These are phyloP conservation scores for Tachyglossus aculeatus DNA, from an alignment of 2,797 vertebrate species.

Conservation along the genomic window DNA sequence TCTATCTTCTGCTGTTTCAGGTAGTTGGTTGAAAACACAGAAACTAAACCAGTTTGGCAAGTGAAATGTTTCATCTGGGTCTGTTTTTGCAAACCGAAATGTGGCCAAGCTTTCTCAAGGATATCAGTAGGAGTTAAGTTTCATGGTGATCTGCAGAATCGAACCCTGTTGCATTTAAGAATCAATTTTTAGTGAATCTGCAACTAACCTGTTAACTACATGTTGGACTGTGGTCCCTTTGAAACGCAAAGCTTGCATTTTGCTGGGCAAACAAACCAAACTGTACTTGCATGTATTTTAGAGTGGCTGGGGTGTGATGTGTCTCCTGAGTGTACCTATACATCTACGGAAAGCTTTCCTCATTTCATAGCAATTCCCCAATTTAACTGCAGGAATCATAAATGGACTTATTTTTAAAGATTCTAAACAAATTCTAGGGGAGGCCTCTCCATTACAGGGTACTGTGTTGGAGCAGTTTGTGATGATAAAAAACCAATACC, in stretches of 20 bases:
- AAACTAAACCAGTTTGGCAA: not conserved
- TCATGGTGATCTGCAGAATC: not conserved
- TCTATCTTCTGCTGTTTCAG: not conserved
- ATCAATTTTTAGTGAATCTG: slow-evolving; percentile 26
- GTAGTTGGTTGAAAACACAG: not conserved
- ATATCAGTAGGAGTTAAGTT: not conserved
- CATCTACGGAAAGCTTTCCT: not conserved
- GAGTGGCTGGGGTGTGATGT: no score
- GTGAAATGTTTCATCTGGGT: not conserved
- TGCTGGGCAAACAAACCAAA: slow-evolving; percentile 13
- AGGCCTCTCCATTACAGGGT: not conserved
- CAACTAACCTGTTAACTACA: slow-evolving; percentile 33
- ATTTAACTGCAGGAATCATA: not conserved
- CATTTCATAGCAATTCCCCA: not conserved
- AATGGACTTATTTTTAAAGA: not conserved
- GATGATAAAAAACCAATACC: not conserved
- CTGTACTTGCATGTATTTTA: no score
- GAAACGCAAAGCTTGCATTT: slow-evolving; percentile 14
- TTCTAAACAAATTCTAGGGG: not conserved
- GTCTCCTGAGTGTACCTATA: no score
- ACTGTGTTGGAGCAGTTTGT: no score
- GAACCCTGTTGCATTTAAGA: not conserved
- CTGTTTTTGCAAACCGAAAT: not conserved
- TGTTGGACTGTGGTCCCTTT: slow-evolving; percentile 28
- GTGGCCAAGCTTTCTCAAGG: not conserved